phyloP scores from a whole-genome alignment of 2,113 vertebrate genomes.

The Eulacestoma nigropectus region DNA sequence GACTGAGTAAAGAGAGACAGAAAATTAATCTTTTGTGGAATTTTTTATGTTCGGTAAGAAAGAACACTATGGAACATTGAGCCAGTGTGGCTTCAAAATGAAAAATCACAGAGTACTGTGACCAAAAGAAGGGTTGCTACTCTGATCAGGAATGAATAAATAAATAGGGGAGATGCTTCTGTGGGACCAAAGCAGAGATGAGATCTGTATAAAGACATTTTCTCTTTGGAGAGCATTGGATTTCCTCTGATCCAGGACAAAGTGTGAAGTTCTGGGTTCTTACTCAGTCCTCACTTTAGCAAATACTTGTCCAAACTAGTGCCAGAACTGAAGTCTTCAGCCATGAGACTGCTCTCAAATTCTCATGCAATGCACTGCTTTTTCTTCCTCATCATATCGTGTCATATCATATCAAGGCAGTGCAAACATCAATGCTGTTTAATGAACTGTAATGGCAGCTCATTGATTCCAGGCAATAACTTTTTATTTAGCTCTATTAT shows the following conservation, averaged over 20 bases:
- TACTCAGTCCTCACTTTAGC: neutral
- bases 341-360: neutral
- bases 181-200: neutral
- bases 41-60: neutral
- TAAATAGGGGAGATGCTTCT: neutral
- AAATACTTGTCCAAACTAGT: neutral
- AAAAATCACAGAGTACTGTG: neutral
- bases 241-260: neutral
- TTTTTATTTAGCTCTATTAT: conserved; percentile 34
- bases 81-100: neutral
- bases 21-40: neutral
- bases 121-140: neutral
- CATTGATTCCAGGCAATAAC: conserved; percentile 20
- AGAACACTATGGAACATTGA: neutral
- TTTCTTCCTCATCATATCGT: neutral
- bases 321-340: neutral
- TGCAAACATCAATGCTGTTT: conserved; percentile 23
- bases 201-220: neutral
- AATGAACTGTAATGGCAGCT: neutral
- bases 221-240: neutral
- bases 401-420: neutral
- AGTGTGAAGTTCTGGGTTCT: neutral
- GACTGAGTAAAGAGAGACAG: neutral
- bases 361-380: neutral
- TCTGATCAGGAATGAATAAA: neutral